These are phyloP conservation scores for Leucoraja erinaceus DNA, from an alignment of 2,113 vertebrate genomes.

Conservation along the genomic window DNA sequence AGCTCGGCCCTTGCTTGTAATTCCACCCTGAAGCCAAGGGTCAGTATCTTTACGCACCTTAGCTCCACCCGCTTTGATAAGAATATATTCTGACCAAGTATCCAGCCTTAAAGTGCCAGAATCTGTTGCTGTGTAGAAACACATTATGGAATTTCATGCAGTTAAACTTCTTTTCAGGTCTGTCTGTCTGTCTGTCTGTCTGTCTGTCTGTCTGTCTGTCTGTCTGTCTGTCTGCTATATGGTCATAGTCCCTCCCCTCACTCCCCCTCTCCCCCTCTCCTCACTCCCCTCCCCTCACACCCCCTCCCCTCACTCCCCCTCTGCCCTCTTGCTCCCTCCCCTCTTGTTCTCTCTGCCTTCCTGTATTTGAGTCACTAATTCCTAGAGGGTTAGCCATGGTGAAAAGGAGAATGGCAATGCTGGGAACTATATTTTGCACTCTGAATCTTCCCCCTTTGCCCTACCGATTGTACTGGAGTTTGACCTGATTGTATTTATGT, in stretches of 20 bases:
- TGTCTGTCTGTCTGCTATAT: too few species aligned
- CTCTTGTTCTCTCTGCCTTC: too few species aligned
- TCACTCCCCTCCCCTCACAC: too few species aligned
- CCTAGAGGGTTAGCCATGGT: background rate
- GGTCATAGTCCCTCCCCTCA: background rate
- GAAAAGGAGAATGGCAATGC: too few species aligned
- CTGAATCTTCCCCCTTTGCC: too few species aligned
- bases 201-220: background rate
- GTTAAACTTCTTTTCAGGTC: background rate
- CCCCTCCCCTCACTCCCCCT: too few species aligned
- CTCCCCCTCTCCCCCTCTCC: background rate
- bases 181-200: background rate
- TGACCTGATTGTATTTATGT: too few species aligned
- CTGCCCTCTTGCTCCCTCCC: background rate
- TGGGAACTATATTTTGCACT: too few species aligned
- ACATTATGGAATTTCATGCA: background rate
- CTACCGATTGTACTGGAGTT: too few species aligned
- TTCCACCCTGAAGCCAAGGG: background rate
- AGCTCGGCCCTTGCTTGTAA: background rate
- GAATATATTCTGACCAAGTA: background rate
- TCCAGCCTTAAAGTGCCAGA: background rate
- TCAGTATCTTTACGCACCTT: background rate
- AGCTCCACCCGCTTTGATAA: background rate
- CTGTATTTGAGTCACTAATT: too few species aligned
- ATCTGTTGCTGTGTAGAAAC: background rate